Base-by-base conservation (phyloP, 2,888 invertebrate species). In the Lysandra coridon region DNA sequence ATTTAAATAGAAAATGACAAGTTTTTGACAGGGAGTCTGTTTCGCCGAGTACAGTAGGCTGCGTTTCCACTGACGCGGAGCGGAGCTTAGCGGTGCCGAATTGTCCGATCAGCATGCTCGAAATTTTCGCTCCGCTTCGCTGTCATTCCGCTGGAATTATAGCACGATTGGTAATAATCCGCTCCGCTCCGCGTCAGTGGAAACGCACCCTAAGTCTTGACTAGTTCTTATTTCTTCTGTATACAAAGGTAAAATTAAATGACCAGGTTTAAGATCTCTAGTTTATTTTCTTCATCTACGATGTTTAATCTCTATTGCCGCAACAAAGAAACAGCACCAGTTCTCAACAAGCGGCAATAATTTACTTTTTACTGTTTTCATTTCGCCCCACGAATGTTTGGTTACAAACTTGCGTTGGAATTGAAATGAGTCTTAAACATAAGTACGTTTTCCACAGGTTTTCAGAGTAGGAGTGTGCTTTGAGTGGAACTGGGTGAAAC, bases 301-400 rank as follows among this genome's bases (percentile, higher is more conserved):
- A 7, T 37, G 33, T 17, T 69, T 69, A 69, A 12, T 69, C 33
- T 14, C 1, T 14, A 33, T 69, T 14, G 69, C 1, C 4, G 69
- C 14, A 33, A 69, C 76, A 76, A 76, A 76, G 76, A 23, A 75
- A 75, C 76, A 57, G 57, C 53, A 33, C 2, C 76, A 57, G 30
- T 57, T 76, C 30, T 6, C 49, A 49, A 75, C 75, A 69, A 69
- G 5, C 44, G n/a, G 40, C 23, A 30, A 75, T 75, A 75, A 75
- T 75, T 75, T 49, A 76, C 53, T 76, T 76, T 76, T 76, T 76
- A 76, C 76, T 33, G 76, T 76, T 76, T 57, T 57, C 76, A 76
- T 76, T 76, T 76, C 76, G 57, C 23, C 76, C 14, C 53, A 44
- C 75, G 44, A 75, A 23, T 23, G 44, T 75, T 75, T 23, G 30